Evolutionary conservation across 2,113 vertebrate genomes (phyloP).

Genomic region (Clinocottus analis): DNA sequence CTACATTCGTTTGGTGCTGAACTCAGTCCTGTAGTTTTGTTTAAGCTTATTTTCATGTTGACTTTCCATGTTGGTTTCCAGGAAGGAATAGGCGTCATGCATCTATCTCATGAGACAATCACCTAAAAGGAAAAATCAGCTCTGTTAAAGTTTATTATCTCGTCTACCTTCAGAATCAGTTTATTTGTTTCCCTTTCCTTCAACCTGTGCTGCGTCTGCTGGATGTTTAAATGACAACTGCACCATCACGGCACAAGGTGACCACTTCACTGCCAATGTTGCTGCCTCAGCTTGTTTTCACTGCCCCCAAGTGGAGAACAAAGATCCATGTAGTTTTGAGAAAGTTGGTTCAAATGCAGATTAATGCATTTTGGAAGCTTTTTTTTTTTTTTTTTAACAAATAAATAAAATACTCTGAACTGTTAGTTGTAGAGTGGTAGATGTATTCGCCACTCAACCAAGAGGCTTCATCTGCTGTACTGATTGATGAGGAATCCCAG

Average conservation of each 20-base stretch:
- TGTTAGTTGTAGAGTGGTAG: not conserved
- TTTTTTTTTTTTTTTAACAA: not conserved
- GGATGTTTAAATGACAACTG: not conserved
- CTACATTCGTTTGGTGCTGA: not conserved
- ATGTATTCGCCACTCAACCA: not conserved
- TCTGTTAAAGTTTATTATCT: not conserved
- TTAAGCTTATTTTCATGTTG: conserved; percentile 40
- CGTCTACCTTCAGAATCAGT: not conserved
- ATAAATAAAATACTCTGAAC: not conserved
- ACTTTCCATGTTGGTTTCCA: conserved; percentile 25
- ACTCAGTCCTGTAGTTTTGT: conserved; percentile 17
- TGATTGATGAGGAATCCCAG: not conserved
- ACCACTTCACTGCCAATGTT: not conserved
- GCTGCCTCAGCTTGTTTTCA: not conserved
- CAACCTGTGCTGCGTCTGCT: not conserved
- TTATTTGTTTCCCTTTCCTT: not conserved
- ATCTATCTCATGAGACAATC: conserved; percentile 1
- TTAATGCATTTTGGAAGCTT: not conserved
- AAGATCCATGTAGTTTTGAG: not conserved
- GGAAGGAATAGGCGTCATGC: not conserved
- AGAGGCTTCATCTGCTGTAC: not conserved
- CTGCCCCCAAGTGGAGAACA: conserved; percentile 26
- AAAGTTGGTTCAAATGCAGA: not conserved
- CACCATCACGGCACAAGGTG: not conserved
- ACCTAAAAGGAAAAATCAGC: not conserved